Conservation (phyloP, 2,888 invertebrate genomes). For the Anticlea derivata region DNA sequence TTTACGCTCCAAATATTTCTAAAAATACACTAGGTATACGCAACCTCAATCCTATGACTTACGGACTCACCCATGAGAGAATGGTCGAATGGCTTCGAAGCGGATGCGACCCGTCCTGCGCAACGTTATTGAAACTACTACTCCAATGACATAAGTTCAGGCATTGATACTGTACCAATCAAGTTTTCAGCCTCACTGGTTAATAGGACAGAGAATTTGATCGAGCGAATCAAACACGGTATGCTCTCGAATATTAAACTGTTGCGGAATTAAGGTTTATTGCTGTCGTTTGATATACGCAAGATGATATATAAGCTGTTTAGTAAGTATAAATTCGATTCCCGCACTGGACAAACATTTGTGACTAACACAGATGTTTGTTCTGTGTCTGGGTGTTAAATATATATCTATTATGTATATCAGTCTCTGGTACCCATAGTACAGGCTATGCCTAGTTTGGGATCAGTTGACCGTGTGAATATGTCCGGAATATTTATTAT, state of each 20-base stretch:
- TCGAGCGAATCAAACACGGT: slow-evolving; percentile 48
- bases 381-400: too few relatives aligned
- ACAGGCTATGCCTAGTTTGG: too few relatives aligned
- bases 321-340: too few relatives aligned
- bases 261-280: slow-evolving; percentile 10
- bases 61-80: slow-evolving; percentile 65
- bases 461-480: too few relatives aligned
- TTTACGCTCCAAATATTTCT: slow-evolving; percentile 40
- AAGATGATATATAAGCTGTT: not conserved
- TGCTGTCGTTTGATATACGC: slow-evolving; percentile 4
- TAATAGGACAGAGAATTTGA: slow-evolving; percentile 65
- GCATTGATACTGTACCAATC: slow-evolving; percentile 45
- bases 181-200: slow-evolving; percentile 57
- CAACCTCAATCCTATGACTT: slow-evolving; percentile 42
- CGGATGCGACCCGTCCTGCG: slow-evolving; percentile 54
- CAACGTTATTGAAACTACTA: slow-evolving; percentile 48
- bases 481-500: too few relatives aligned
- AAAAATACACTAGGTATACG: slow-evolving; percentile 37
- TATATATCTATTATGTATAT: too few relatives aligned
- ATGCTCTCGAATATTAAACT: slow-evolving; percentile 16
- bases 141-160: slow-evolving; percentile 52
- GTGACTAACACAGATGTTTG: too few relatives aligned
- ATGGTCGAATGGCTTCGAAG: slow-evolving; percentile 51
- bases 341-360: too few relatives aligned
- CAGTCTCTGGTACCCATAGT: too few relatives aligned